These are phyloP conservation scores for Macrobrachium nipponense DNA, from an alignment of 1,140 invertebrate species.

Conservation along the genomic window DNA sequence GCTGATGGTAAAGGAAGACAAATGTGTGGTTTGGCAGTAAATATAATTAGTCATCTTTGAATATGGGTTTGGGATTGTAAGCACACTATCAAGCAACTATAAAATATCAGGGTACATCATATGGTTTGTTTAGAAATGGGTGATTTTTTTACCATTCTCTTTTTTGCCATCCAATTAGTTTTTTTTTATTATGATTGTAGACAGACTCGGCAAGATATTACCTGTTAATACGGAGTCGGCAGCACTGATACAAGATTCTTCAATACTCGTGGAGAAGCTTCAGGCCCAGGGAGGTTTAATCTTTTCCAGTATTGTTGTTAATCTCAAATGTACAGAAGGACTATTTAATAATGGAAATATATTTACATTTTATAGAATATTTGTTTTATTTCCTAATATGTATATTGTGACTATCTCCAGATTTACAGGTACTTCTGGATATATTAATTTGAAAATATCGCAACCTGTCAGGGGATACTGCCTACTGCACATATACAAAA, in stretches of 20 bases:
- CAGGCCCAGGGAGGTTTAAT: slow-evolving; percentile 62
- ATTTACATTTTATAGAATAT: slow-evolving; percentile 57
- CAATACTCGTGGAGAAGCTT: slow-evolving; percentile 62
- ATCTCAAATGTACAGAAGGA: slow-evolving; percentile 59
- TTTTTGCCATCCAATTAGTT: too few species aligned
- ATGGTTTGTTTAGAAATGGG: too few species aligned
- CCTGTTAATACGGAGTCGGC: slow-evolving; percentile 9
- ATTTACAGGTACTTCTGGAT: background rate
- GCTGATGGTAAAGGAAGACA: too few species aligned
- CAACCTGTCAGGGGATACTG: too few species aligned
- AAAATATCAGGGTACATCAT: too few species aligned
- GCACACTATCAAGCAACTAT: too few species aligned
- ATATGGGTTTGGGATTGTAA: too few species aligned
- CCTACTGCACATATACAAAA: too few species aligned
- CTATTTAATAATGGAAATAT: slow-evolving; percentile 55
- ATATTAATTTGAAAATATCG: background rate
- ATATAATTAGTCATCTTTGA: too few species aligned
- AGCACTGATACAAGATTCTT: slow-evolving; percentile 57
- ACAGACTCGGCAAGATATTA: background rate
- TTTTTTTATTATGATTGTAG: background rate
- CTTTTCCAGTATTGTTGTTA: slow-evolving; percentile 63
- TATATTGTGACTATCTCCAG: background rate
- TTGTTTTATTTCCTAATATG: background rate
- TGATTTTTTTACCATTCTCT: too few species aligned
- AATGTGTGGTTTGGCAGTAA: too few species aligned